Percentiles rank a stretch among this genome's conserved stretches.
These are phyloP conservation scores for Philypnodon macrostomus DNA, from an alignment of 2,797 vertebrate species.

Conservation along the genomic window DNA sequence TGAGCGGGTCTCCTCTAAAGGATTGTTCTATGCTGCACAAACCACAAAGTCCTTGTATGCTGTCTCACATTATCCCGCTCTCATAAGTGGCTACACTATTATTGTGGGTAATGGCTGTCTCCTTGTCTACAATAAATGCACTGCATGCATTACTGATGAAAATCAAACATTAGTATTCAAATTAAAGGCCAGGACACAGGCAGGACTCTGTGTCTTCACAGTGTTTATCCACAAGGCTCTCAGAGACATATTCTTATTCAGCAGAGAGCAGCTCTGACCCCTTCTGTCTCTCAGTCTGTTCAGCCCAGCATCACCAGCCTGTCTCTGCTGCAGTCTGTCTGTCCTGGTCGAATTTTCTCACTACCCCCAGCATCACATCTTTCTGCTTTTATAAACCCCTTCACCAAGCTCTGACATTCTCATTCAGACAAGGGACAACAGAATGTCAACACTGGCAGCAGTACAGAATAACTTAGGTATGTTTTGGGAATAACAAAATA, in stretches of 20 bases:
- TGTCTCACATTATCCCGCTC: slow-evolving; percentile 20
- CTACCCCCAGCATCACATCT: slow-evolving; percentile 50
- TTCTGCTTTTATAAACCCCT: slow-evolving; percentile 45
- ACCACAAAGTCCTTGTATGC: slow-evolving; percentile 35
- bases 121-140: slow-evolving; percentile 32
- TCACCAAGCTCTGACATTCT: slow-evolving; percentile 35
- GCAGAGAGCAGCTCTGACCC: slow-evolving; percentile 54
- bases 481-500: slow-evolving; percentile 7
- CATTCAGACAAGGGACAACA: slow-evolving; percentile 32
- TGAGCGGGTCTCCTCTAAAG: slow-evolving; percentile 11
- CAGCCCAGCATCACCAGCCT: slow-evolving; percentile 72
- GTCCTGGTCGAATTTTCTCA: slow-evolving; percentile 62
- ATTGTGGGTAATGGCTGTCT: slow-evolving; percentile 32
- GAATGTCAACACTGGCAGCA: slow-evolving; percentile 32
- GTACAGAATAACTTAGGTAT: slow-evolving; percentile 27
- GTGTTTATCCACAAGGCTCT: too few species aligned
- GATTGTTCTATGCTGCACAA: slow-evolving; percentile 18
- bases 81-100: slow-evolving; percentile 26
- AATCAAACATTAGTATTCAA: slow-evolving; percentile 50
- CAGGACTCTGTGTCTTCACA: slow-evolving; percentile 28
- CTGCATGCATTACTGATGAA: slow-evolving; percentile 30
- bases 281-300: slow-evolving; percentile 68
- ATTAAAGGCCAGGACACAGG: slow-evolving; percentile 43
- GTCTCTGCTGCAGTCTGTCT: slow-evolving; percentile 68
- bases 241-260: slow-evolving; percentile 58